phyloP scores from a whole-genome alignment of 2,797 vertebrate genomes.

The Sebastes melanostomus region DNA sequence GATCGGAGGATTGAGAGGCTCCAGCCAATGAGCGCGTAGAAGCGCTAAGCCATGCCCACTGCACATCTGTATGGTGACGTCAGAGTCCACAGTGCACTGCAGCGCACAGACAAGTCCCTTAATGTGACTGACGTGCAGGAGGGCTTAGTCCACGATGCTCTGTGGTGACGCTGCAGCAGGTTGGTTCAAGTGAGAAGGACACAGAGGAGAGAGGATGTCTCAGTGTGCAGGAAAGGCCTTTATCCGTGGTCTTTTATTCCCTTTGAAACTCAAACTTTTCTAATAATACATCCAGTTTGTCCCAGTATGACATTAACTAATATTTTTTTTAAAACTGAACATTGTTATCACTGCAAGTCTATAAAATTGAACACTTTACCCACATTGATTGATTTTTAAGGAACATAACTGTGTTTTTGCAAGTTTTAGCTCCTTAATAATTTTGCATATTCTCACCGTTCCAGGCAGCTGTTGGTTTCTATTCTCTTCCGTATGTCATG shows the following conservation, averaged over 20 bases:
- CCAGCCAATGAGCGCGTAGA: conserved; percentile 56
- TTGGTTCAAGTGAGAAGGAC: neutral
- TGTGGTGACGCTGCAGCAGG: neutral
- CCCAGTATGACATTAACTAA: neutral
- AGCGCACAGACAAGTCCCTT: conserved; percentile 19
- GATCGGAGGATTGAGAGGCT: conserved; percentile 45
- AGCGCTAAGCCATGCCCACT: conserved; percentile 52
- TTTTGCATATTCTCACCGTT: neutral
- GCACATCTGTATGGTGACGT: conserved; percentile 69
- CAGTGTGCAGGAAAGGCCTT: neutral
- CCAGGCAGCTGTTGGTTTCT: neutral
- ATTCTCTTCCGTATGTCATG: neutral
- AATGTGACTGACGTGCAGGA: conserved; percentile 38
- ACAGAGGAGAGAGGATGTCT: neutral
- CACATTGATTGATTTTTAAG: neutral
- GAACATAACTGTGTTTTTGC: neutral
- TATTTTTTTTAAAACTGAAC: neutral
- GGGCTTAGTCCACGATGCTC: conserved; percentile 13
- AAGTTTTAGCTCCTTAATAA: neutral
- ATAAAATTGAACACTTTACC: neutral
- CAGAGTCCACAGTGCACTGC: conserved; percentile 42
- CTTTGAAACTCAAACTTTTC: neutral
- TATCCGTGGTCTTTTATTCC: neutral
- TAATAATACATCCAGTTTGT: neutral
- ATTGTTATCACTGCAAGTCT: neutral